Evolutionary conservation across 2,113 vertebrate species (phyloP), one percentile per base, ranked within the genome.

Genomic region (Mixornis gularis): DNA sequence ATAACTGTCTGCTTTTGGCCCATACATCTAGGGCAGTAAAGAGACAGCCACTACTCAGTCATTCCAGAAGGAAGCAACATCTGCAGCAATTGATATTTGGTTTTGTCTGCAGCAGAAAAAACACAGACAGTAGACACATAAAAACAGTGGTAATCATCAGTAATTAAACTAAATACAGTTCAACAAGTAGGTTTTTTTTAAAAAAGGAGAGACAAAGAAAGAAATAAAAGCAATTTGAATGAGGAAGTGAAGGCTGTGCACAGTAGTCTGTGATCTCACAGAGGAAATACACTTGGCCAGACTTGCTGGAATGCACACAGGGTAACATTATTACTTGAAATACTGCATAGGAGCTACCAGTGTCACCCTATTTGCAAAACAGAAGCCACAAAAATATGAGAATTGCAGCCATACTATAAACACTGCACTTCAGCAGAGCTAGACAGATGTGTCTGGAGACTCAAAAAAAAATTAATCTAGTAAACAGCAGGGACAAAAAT

Each of bases 251-350:
- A 24, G 41, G 19, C 14, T 80, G 17, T 36, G 21, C 66, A 87
- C 80, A 70, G 51, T 4, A 72, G 58, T 40, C 72, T 58, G 58
- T 1, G 0, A 55, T 53, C 74, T 92, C 73, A 74, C 64, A 79
- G 56, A 84, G 77, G 92, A 92, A 95, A 74, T 62, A 65, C 46
- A 46, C 41, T 94, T 93, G 78, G 92, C 82, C 82, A 95, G 90
- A 91, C 84, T 81, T 89, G 49, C 49, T 86, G 80, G 78, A 95
- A 88, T 2, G 14, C 27, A 52, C 51, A 73, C 5, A 55, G 43
- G 49, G 41, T 36, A 92, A 80, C 12, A n/a, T 29, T 38, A 63
- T 70, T 90, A 64, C 65, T 86, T 92, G 30, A 93, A 90, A 94
- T n/a, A 90, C 53, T 62, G 24, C 24, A 18, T 73, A 81, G 22